Conservation (phyloP, 2,113 vertebrate species). For the Scomber scombrus region DNA sequence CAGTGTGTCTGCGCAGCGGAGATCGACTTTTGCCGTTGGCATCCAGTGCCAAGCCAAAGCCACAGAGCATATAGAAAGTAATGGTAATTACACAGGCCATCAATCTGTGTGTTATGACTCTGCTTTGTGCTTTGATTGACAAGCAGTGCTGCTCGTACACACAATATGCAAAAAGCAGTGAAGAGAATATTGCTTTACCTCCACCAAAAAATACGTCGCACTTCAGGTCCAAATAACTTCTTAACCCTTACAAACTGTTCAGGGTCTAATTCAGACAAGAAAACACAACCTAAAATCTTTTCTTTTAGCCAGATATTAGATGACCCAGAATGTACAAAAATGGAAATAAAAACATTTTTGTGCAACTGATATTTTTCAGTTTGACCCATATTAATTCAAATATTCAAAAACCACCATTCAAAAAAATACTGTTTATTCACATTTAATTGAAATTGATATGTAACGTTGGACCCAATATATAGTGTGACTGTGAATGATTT, state of each 20-base stretch:
- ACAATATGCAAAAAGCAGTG: not conserved
- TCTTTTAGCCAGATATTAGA: no score
- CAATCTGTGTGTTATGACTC: conserved; percentile 21
- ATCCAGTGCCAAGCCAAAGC: conserved; percentile 28
- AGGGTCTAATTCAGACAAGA: no score
- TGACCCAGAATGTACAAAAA: not conserved
- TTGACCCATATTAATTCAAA: no score
- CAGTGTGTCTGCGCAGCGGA: conserved; percentile 2
- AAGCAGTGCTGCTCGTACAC: not conserved
- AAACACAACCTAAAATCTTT: no score
- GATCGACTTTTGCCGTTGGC: conserved; percentile 58
- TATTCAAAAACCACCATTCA: no score
- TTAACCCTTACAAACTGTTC: not conserved
- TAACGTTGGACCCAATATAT: no score
- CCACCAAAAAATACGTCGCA: not conserved
- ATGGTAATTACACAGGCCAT: conserved; percentile 34
- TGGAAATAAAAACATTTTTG: no score
- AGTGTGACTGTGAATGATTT: no score
- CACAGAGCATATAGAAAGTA: conserved; percentile 18
- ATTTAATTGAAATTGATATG: no score
- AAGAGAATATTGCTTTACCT: conserved; percentile 5
- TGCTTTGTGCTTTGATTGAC: conserved; percentile 26
- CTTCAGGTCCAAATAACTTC: not conserved
- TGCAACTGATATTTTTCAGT: no score
- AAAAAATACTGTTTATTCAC: no score